A percentile compares a stretch with the other conserved stretches of the same genome.
These are phyloP conservation scores for Onychomys torridus DNA, from an alignment of 2,797 vertebrate species.

Conservation along the genomic window DNA sequence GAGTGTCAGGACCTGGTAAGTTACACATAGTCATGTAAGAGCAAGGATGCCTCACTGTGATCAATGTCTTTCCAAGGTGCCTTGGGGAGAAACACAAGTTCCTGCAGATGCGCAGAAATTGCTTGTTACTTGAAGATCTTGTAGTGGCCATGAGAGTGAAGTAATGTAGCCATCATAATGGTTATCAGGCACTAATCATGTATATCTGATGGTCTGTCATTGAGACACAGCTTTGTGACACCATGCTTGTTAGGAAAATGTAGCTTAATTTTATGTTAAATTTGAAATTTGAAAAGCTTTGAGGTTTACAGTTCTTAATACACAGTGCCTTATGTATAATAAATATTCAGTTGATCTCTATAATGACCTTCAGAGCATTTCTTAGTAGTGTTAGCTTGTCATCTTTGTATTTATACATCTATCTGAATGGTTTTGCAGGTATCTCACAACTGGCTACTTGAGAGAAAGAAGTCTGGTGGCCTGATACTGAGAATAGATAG, in stretches of 20 bases:
- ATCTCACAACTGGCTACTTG: neutral
- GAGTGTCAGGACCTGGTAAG: constrained; percentile 96
- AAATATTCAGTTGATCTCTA: neutral
- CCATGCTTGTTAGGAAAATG: neutral
- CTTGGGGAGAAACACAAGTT: constrained; percentile 29
- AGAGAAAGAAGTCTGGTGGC: constrained; percentile 5
- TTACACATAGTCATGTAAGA: constrained; percentile 63
- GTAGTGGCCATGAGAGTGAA: neutral
- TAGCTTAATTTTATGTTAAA: neutral
- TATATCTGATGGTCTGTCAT: constrained; percentile 37
- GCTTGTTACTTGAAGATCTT: neutral
- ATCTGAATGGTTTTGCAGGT: constrained; percentile 17
- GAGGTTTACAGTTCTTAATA: constrained; percentile 15
- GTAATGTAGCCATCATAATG: neutral
- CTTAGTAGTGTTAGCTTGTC: neutral
- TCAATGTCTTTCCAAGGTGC: constrained; percentile 9
- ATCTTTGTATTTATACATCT: neutral
- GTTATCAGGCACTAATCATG: neutral
- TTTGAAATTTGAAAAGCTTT: constrained; percentile 24
- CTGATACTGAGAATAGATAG: constrained; percentile 4
- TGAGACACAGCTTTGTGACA: constrained; percentile 14
- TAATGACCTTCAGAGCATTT: constrained; percentile 35
- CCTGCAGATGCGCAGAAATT: neutral
- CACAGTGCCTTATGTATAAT: neutral
- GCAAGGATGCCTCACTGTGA: neutral